Evolutionary conservation across 1,140 invertebrate genomes (phyloP), one percentile per base, ranked within the genome.

Genomic region (Homalodisca vitripennis): DNA sequence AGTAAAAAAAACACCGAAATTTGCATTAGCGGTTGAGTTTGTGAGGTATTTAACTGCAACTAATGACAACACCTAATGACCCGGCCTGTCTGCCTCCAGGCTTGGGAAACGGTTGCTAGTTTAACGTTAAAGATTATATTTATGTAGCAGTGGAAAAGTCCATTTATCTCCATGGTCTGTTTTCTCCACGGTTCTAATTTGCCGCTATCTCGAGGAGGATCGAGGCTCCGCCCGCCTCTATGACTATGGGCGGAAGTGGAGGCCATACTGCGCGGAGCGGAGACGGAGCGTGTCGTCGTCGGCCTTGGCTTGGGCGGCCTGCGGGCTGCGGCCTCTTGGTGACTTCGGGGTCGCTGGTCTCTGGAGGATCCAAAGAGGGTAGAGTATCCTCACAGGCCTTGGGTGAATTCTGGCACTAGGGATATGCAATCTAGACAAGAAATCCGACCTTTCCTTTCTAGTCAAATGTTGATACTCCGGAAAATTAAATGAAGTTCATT

Each of bases 101-200:
- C 6, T 17, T 41, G 6, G 34, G 17, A 41, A 41, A 41, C 34
- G 6, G 34, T 41, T 41, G 17, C 34, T 10, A 41, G 6, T 17
- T 17, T 10, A 17, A 41, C 17, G 34, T 41, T n/a, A 17, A 10
- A 41, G 34, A 41, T 41, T 17, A 17, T 60, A 60, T 60, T 60
- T 26, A 27, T 10, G 48, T n/a, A 27, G 55, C 22, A 26, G 26
- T 60, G 55, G 27, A 60, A 60, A 60, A 13, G 55, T 60, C 55
- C 55, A 60, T 60, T 60, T 60, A 26, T 60, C 55, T 60, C 55
- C 55, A 60, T 60, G 55, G 55, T 60, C 55, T 60, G 55, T 60
- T 60, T 60, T 60, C 55, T 24, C 26, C 27, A 29, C 34, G 6
- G 34, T 6, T 13, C 55, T 60, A 60, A 60, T 60, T 60, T 24